These are phyloP conservation scores for Scotopteryx bipunctaria DNA, from an alignment of 2,888 invertebrate species.

Conservation along the genomic window DNA sequence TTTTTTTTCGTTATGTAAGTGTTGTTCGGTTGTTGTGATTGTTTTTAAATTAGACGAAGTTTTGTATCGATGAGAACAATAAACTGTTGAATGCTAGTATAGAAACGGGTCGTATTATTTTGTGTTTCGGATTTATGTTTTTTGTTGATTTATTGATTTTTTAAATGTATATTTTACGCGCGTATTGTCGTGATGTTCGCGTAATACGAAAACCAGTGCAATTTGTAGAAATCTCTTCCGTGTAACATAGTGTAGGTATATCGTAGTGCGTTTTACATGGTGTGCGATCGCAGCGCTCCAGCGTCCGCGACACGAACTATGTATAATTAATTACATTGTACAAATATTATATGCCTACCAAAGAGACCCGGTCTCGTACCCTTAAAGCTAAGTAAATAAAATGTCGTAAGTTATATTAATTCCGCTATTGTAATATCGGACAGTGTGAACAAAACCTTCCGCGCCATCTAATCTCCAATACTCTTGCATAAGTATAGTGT, in stretches of 20 bases:
- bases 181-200: conserved; percentile 78
- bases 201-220: conserved; percentile 83
- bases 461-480: conserved; percentile 78
- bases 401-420: conserved; percentile 78
- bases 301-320: conserved; percentile 70
- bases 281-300: conserved; percentile 63
- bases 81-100: conserved; percentile 81
- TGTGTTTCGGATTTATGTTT: conserved; percentile 77
- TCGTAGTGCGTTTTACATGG: conserved; percentile 73
- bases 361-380: conserved; percentile 85
- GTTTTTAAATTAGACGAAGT: conserved; percentile 74
- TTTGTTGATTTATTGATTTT: conserved; percentile 79
- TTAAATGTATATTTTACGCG: conserved; percentile 75
- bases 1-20: conserved; percentile 78
- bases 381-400: conserved; percentile 80
- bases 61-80: conserved; percentile 74
- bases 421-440: conserved; percentile 66
- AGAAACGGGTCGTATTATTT: conserved; percentile 83
- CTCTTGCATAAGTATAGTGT: conserved; percentile 82
- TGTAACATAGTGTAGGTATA: conserved; percentile 81
- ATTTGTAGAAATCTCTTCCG: conserved; percentile 83
- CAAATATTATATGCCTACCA: conserved; percentile 84
- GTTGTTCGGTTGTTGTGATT: conserved; percentile 84
- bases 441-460: conserved; percentile 72
- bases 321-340: conserved; percentile 77